Conservation (phyloP, 2,797 vertebrate species). For the Peromyscus eremicus region DNA sequence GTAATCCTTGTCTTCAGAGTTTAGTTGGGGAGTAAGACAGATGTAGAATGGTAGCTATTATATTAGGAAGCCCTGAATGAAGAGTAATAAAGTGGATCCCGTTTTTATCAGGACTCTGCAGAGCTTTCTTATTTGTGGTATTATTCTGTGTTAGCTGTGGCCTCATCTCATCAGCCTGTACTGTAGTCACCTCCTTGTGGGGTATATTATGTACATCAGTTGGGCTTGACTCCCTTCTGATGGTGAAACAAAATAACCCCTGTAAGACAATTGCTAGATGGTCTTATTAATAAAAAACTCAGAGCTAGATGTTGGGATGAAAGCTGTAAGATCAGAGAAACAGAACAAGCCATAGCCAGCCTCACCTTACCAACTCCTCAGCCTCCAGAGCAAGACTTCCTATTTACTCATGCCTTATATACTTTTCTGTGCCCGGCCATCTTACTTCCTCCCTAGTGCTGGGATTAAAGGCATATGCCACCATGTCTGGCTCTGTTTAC, state of each 20-base stretch:
- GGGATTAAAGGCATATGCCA: too few species aligned
- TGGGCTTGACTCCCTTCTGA: not conserved
- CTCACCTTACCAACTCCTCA: too few species aligned
- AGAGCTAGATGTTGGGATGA: too few species aligned
- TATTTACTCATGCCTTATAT: too few species aligned
- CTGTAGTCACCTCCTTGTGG: not conserved
- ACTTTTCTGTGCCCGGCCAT: too few species aligned
- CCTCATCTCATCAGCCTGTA: not conserved
- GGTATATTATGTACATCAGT: not conserved
- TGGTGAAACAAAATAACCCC: not conserved
- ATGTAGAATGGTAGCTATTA: not conserved
- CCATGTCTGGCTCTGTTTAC: too few species aligned
- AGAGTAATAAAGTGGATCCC: not conserved
- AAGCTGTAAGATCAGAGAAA: too few species aligned
- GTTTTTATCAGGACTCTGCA: not conserved
- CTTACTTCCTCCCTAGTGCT: too few species aligned
- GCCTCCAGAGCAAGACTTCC: too few species aligned
- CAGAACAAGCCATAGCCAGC: too few species aligned
- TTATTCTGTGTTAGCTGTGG: not conserved
- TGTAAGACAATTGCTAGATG: too few species aligned
- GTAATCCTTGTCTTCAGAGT: constrained; percentile 21
- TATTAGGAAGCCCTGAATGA: not conserved
- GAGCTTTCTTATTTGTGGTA: not conserved
- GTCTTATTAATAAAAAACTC: too few species aligned
- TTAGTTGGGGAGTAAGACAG: not conserved